These are phyloP conservation scores for Petrolisthes cinctipes DNA, from an alignment of 2,888 invertebrate species.

Conservation along the genomic window DNA sequence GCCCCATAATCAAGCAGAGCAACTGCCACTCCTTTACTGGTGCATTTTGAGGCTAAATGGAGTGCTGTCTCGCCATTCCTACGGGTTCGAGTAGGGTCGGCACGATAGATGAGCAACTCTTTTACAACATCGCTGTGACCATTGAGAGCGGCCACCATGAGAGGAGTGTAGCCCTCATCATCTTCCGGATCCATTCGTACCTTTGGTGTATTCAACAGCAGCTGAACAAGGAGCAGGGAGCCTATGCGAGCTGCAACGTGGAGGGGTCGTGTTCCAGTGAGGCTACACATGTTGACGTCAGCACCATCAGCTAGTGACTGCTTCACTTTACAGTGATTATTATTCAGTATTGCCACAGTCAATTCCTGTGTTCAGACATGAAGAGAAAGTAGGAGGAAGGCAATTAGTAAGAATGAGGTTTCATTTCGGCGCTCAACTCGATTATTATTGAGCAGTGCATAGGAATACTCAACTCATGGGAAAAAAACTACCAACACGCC, in stretches of 20 bases:
- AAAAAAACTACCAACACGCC: too few species aligned
- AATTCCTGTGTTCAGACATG: neutral
- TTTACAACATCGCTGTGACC: constrained; percentile 8
- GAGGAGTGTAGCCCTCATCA: constrained; percentile 30
- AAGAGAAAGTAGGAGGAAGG: too few species aligned
- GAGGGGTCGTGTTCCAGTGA: constrained; percentile 20
- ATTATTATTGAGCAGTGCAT: too few species aligned
- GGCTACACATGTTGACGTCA: constrained; percentile 2
- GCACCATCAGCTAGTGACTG: constrained; percentile 9
- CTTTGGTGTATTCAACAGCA: constrained; percentile 5
- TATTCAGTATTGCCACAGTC: neutral
- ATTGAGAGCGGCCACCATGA: constrained; percentile 49
- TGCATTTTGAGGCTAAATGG: constrained; percentile 31
- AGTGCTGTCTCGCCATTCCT: constrained; percentile 30
- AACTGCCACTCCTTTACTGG: neutral
- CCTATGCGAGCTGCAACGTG: constrained; percentile 22
- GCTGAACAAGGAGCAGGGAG: neutral
- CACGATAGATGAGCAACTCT: constrained; percentile 6
- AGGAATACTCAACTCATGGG: too few species aligned
- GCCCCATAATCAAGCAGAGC: constrained; percentile 35
- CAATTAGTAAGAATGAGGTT: too few species aligned
- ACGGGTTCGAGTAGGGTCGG: constrained; percentile 8
- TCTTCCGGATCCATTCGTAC: constrained; percentile 11
- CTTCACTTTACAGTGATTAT: neutral
- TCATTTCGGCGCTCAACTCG: too few species aligned